Evolutionary conservation across 2,888 invertebrate genomes (phyloP).

Genomic region (Mesoligia furuncula): DNA sequence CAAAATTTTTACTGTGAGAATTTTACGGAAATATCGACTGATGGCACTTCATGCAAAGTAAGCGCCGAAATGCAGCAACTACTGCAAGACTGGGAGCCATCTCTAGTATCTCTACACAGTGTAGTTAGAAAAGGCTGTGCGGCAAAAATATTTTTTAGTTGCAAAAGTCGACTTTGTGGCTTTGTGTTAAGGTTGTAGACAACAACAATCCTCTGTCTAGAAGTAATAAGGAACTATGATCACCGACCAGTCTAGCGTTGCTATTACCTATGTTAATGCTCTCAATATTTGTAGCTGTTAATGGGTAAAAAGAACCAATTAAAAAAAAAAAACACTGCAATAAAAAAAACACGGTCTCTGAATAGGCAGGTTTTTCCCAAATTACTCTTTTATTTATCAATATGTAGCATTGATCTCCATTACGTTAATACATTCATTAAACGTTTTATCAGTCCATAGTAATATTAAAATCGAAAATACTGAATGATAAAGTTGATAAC

Average conservation of each 20-base stretch:
- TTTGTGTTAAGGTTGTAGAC: not conserved
- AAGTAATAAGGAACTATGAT: not conserved
- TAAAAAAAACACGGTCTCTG: not conserved
- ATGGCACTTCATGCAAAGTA: not conserved
- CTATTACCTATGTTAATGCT: not conserved
- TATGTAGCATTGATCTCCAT: not conserved
- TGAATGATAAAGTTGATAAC: conserved; percentile 20
- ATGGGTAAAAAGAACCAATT: not conserved
- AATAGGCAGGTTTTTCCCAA: not conserved
- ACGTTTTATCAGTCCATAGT: conserved; percentile 25
- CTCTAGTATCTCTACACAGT: not conserved
- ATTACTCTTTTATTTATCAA: conserved; percentile 7
- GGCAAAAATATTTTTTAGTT: not conserved
- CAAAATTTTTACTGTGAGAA: not conserved
- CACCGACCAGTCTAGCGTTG: not conserved
- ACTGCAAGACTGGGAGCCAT: not conserved
- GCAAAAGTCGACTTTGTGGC: not conserved
- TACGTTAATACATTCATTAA: conserved; percentile 15
- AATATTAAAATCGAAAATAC: conserved; percentile 26
- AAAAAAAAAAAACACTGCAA: not conserved
- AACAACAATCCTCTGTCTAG: too few species aligned
- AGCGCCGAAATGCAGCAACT: not conserved
- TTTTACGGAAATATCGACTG: not conserved
- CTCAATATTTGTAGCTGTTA: not conserved
- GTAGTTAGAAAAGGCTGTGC: not conserved